Evolutionary conservation across 2,797 vertebrate genomes (phyloP), one percentile per base, ranked within the genome.

Genomic region (Acanthornis magna): DNA sequence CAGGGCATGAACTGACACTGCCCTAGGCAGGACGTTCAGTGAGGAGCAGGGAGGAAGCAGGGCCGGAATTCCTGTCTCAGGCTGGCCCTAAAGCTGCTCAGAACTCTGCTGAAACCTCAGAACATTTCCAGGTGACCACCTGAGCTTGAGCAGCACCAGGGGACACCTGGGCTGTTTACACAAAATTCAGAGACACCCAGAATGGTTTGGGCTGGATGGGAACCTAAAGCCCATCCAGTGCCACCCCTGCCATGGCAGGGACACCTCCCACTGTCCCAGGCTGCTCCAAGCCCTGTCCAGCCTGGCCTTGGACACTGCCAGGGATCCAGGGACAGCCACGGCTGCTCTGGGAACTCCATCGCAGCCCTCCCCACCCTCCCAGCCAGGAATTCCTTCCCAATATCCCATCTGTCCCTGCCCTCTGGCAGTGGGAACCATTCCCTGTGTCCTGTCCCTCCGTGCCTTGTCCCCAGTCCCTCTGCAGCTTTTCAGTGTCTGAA

Each of bases 11-110:
- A 26, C n/a, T 34, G 60, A 4, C 51, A 65, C 51, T 15, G 66
- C 5, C 53, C 20, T 0, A 3, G 51, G 20, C 9, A 13, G 73
- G 43, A 10, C 1, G 25, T 0, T 15, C 32, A 42, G 34, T 0
- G 48, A 20, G 40, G 30, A 22, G 7, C 14, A 16, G 66, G 38
- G 38, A 32, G 14, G 6, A 25, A 51, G 27, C 8, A 5, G 62
- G 16, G 3, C 42, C 34, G 17, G 21, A 19, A 53, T 7, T 29
- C 7, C 0, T 10, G 0, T 1, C 34, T 7, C 27, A 7, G 60
- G 3, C 72, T 45, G 55, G 25, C n/a, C 79, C 73, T 5, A 3
- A 4, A 32, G 47, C 26, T 34, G 48, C 5, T 30, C 47, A 11
- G 67, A 50, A 16, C 1, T 2, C 4, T 12, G 54, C 15, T 0